Conservation (phyloP, 2,888 invertebrate genomes). For the Lacanobia wlatinum region DNA sequence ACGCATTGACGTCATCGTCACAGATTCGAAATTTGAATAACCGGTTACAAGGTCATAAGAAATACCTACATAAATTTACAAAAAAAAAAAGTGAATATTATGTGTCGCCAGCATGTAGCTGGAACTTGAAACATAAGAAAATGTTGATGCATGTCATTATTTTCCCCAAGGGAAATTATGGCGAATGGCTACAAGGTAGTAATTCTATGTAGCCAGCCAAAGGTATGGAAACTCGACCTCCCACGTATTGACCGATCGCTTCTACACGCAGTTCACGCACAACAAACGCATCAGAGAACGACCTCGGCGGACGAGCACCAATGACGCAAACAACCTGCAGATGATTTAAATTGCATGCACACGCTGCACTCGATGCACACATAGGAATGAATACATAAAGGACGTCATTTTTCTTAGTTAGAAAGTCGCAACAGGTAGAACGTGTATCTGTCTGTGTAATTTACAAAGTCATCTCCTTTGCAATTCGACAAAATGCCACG, state of each 20-base stretch:
- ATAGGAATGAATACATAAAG: slow-evolving; percentile 56
- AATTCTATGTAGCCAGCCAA: slow-evolving; percentile 13
- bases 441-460: slow-evolving; percentile 46
- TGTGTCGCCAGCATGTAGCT: not conserved
- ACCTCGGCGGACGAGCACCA: slow-evolving; percentile 67
- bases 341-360: slow-evolving; percentile 70
- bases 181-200: slow-evolving; percentile 17
- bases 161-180: slow-evolving; percentile 43
- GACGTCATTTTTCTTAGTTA: slow-evolving; percentile 59
- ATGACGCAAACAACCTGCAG: slow-evolving; percentile 71
- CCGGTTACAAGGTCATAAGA: slow-evolving; percentile 39
- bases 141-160: slow-evolving; percentile 31
- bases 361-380: slow-evolving; percentile 56
- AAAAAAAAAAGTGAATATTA: slow-evolving; percentile 15
- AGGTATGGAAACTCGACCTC: slow-evolving; percentile 40
- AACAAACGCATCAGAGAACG: slow-evolving; percentile 63
- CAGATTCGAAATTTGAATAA: slow-evolving; percentile 50
- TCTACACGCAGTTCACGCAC: slow-evolving; percentile 62
- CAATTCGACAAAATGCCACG: slow-evolving; percentile 21
- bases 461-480: slow-evolving; percentile 36
- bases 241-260: slow-evolving; percentile 49
- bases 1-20: slow-evolving; percentile 52
- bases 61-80: slow-evolving; percentile 1
- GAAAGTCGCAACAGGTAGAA: slow-evolving; percentile 66
- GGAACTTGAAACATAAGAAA: slow-evolving; percentile 22